Evolutionary conservation across 2,113 vertebrate species (phyloP).

Genomic region (Pseudorasbora parva): DNA sequence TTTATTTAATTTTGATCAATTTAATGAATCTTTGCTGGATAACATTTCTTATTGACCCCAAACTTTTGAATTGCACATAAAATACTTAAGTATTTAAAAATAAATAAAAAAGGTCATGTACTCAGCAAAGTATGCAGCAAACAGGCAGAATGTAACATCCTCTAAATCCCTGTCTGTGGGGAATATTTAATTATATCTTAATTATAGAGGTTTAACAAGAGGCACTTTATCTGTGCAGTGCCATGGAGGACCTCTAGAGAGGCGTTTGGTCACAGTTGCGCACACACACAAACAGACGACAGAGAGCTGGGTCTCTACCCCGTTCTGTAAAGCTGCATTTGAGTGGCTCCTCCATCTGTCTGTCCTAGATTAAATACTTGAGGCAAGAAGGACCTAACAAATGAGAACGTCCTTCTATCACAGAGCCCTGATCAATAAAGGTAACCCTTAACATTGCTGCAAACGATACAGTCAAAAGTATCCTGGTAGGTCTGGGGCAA

Average conservation of each 20-base stretch:
- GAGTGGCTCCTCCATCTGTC: conserved; percentile 41
- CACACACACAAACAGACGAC: conserved; percentile 20
- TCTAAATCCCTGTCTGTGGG: conserved; percentile 52
- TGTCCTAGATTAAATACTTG: conserved; percentile 51
- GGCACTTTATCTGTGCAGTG: conserved; percentile 50
- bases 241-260: conserved; percentile 45
- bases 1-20: too few relatives aligned
- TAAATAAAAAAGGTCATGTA: conserved; percentile 49
- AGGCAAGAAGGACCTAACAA: conserved; percentile 25
- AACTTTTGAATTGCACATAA: background rate
- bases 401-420: conserved; percentile 9
- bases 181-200: conserved; percentile 56
- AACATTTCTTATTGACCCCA: background rate
- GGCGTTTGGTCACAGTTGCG: conserved; percentile 47
- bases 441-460: background rate
- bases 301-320: conserved; percentile 33
- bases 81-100: conserved; percentile 2
- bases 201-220: conserved; percentile 60
- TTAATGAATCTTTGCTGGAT: background rate
- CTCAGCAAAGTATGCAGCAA: conserved; percentile 28
- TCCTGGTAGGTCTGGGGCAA: background rate
- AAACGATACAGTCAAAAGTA: background rate
- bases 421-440: background rate
- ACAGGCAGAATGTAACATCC: conserved; percentile 34
- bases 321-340: conserved; percentile 44